These are phyloP conservation scores for Anastrepha obliqua DNA, from an alignment of 1,140 invertebrate species.

Conservation along the genomic window DNA sequence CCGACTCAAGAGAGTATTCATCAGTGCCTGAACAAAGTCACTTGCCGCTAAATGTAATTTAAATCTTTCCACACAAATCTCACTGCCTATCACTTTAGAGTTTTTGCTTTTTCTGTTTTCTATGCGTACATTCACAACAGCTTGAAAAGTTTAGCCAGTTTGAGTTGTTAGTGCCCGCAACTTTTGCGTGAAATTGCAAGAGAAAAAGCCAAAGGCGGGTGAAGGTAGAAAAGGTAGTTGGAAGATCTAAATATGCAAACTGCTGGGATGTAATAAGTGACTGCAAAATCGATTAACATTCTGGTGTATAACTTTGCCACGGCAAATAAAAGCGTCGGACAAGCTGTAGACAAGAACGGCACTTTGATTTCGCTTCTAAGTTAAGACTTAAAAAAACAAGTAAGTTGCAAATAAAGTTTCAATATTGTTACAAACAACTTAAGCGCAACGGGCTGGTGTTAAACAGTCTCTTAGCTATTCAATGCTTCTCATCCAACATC, in stretches of 20 bases:
- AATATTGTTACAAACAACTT: constrained; percentile 33
- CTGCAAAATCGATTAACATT: constrained; percentile 45
- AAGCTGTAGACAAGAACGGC: background rate
- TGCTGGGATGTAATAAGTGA: constrained; percentile 31
- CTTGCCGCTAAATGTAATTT: constrained; percentile 44
- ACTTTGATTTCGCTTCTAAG: background rate
- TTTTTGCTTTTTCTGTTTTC: background rate
- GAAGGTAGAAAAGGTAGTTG: constrained; percentile 5
- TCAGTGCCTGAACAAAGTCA: background rate
- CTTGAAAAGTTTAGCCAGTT: constrained; percentile 41
- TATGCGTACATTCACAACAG: background rate
- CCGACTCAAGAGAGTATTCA: background rate
- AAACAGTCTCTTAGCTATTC: constrained; percentile 15
- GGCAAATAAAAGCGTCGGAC: background rate
- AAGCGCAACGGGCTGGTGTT: background rate
- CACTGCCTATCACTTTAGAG: background rate
- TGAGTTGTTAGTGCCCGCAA: background rate
- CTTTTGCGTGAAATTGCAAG: background rate
- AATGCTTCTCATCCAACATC: background rate
- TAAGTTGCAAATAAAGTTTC: constrained; percentile 8
- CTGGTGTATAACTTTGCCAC: constrained; percentile 15
- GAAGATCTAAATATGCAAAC: constrained; percentile 17
- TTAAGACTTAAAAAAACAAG: background rate
- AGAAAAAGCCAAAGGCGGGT: background rate
- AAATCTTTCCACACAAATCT: constrained; percentile 6